Evolutionary conservation across 2,113 vertebrate genomes (phyloP).

Genomic region (Oryzias woworae): DNA sequence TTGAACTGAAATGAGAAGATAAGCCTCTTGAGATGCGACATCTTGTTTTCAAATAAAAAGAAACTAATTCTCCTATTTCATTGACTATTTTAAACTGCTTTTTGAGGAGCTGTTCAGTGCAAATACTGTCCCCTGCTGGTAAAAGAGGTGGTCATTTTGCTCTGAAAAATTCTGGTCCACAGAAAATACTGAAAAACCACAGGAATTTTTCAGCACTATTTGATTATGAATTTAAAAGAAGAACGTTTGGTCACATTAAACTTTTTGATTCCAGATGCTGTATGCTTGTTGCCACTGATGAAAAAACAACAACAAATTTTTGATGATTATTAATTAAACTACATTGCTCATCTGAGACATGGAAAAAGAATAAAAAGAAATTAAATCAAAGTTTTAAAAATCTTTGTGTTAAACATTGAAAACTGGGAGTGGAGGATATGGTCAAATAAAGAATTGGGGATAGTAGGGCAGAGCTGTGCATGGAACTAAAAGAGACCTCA

Average conservation of each 20-base stretch:
- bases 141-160: slow-evolving; percentile 49
- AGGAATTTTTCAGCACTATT: too few relatives aligned
- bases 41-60: too few relatives aligned
- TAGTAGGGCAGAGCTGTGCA: slow-evolving; percentile 56
- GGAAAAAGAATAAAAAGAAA: not conserved
- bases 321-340: not conserved
- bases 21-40: too few relatives aligned
- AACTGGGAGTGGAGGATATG: not conserved
- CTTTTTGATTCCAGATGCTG: not conserved
- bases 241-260: not conserved
- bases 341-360: not conserved
- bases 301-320: not conserved
- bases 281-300: not conserved
- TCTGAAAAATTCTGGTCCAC: slow-evolving; percentile 68
- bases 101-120: slow-evolving; percentile 51
- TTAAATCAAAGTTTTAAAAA: not conserved
- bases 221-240: not conserved
- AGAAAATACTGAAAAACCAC: slow-evolving; percentile 14
- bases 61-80: too few relatives aligned
- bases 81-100: too few relatives aligned
- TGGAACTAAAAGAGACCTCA: slow-evolving; percentile 41
- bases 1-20: too few relatives aligned
- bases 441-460: slow-evolving; percentile 52
- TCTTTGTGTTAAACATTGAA: slow-evolving; percentile 54
- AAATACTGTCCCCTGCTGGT: slow-evolving; percentile 66